Evolutionary conservation across 1,140 invertebrate genomes (phyloP).

Genomic region (Helicorthomorpha holstii): DNA sequence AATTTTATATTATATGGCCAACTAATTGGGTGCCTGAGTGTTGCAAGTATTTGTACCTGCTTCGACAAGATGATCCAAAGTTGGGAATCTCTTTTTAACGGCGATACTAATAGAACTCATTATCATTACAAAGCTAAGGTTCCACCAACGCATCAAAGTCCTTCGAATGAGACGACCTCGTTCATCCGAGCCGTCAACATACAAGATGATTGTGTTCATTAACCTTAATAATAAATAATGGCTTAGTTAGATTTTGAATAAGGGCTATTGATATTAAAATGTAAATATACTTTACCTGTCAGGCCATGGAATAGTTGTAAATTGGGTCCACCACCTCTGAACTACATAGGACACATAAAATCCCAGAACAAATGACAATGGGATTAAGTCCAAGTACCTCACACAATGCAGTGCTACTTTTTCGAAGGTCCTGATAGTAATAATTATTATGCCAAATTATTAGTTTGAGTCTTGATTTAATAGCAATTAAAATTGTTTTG

Average conservation of each 20-base stretch:
- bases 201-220: constrained; percentile 12
- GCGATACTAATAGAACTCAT: constrained; percentile 13
- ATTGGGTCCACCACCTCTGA: constrained; percentile 22
- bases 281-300: constrained; percentile 13
- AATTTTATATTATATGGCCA: neutral
- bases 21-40: neutral
- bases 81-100: constrained; percentile 17
- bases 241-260: neutral
- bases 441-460: neutral
- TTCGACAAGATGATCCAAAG: constrained; percentile 15
- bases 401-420: constrained; percentile 18
- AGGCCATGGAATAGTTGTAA: constrained; percentile 19
- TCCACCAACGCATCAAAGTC: constrained; percentile 17
- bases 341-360: constrained; percentile 23
- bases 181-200: constrained; percentile 18
- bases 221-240: constrained; percentile 10
- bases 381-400: constrained; percentile 18
- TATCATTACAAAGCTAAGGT: constrained; percentile 11
- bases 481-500: neutral
- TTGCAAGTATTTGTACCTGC: constrained; percentile 9
- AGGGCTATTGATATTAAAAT: neutral
- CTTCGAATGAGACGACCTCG: constrained; percentile 15
- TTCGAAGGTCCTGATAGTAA: constrained; percentile 16
- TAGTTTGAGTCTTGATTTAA: neutral
- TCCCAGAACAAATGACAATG: constrained; percentile 21